A percentile compares a stretch with the other conserved stretches of the same genome.
Evolutionary conservation across 2,888 invertebrate species (phyloP).

Genomic region (Heliconius erato): DNA sequence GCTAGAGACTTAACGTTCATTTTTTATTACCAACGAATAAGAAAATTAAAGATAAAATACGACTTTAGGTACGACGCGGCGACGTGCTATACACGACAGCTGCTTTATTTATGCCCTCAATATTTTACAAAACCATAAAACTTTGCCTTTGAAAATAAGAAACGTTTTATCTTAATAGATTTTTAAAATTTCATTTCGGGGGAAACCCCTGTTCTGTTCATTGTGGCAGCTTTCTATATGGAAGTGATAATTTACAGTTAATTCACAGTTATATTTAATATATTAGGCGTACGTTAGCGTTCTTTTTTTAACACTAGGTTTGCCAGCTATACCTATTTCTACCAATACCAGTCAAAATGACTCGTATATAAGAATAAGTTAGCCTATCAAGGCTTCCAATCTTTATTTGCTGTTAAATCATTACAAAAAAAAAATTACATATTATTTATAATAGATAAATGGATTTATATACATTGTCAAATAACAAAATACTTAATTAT

Average conservation of each 20-base stretch:
- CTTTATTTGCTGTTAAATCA: no score
- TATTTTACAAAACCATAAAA: slow-evolving; percentile 85
- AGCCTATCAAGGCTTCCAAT: no score
- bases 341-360: no score
- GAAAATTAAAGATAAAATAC: slow-evolving; percentile 82
- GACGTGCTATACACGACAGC: slow-evolving; percentile 83
- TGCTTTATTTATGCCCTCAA: slow-evolving; percentile 82
- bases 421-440: no score
- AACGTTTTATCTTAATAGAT: slow-evolving; percentile 82
- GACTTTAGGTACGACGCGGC: slow-evolving; percentile 71
- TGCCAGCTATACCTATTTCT: no score
- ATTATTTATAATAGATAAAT: no score
- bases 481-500: no score
- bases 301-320: no score
- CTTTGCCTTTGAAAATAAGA: slow-evolving; percentile 78
- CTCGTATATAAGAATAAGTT: no score
- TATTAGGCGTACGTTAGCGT: no score
- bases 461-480: no score
- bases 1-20: slow-evolving; percentile 72
- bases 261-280: neutral
- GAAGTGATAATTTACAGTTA: neutral
- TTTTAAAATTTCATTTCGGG: slow-evolving; percentile 57
- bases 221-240: neutral
- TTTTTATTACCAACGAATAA: slow-evolving; percentile 77
- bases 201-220: neutral